Conservation (phyloP, 2,888 invertebrate genomes). For the Drosophila putrida region DNA sequence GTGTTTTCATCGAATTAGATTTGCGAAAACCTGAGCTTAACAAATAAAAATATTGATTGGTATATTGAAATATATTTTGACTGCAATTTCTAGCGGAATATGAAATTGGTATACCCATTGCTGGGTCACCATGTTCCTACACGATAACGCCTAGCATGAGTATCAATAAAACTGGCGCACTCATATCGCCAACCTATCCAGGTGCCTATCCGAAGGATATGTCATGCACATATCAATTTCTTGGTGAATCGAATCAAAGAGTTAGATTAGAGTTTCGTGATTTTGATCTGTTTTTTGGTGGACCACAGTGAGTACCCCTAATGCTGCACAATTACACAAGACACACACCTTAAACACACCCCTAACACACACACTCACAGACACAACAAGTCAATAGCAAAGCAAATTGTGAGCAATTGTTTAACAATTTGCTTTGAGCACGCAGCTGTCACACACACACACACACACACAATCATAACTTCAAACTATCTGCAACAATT, state of each 20-base stretch:
- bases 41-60: neutral
- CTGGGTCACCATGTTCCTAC: slow-evolving; percentile 95
- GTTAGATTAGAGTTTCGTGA: slow-evolving; percentile 98
- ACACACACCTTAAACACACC: slow-evolving; percentile 14
- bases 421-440: slow-evolving; percentile 61
- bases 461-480: slow-evolving; percentile 28
- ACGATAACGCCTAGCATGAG: slow-evolving; percentile 90
- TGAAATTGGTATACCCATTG: slow-evolving; percentile 95
- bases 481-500: slow-evolving; percentile 56
- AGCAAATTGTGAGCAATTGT: slow-evolving; percentile 54
- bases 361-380: slow-evolving; percentile 11
- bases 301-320: slow-evolving; percentile 94
- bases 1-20: neutral
- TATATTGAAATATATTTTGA: neutral
- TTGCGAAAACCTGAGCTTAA: slow-evolving; percentile 6
- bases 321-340: slow-evolving; percentile 63
- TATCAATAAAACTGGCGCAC: slow-evolving; percentile 90
- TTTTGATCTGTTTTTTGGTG: slow-evolving; percentile 99
- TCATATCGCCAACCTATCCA: slow-evolving; percentile 99
- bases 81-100: slow-evolving; percentile 90
- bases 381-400: slow-evolving; percentile 70
- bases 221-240: slow-evolving; percentile 96
- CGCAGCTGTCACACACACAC: slow-evolving; percentile 53
- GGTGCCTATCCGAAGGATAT: slow-evolving; percentile 99
- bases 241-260: slow-evolving; percentile 95